Conservation (phyloP, 2,113 vertebrate genomes). For the Calidris pygmaea region DNA sequence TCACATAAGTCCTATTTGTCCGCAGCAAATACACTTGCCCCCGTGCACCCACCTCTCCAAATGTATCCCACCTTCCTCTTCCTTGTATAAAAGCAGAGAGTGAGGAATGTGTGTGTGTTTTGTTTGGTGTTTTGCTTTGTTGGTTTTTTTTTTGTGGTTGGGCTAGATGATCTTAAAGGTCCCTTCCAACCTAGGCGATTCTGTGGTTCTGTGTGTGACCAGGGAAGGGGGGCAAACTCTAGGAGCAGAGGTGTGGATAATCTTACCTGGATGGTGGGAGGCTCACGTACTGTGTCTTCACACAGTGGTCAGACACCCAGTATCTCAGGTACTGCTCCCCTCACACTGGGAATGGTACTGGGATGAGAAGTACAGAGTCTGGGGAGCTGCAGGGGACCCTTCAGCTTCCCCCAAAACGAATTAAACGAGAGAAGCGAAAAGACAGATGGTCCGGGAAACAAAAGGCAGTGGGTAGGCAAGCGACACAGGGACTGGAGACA, state of each 20-base stretch:
- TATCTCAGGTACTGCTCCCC: neutral
- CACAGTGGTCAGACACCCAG: neutral
- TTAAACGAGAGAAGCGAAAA: neutral
- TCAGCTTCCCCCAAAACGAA: neutral
- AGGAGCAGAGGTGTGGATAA: neutral
- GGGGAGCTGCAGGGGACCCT: neutral
- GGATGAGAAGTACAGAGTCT: neutral
- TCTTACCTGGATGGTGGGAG: neutral
- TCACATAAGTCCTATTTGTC: neutral
- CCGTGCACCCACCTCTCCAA: neutral
- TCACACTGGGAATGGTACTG: neutral
- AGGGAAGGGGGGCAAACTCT: neutral
- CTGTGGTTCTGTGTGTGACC: too few species aligned
- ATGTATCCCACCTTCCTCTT: neutral
- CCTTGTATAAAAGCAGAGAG: neutral
- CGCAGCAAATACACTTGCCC: neutral
- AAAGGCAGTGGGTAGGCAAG: neutral
- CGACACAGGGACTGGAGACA: neutral
- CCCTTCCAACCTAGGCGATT: too few species aligned
- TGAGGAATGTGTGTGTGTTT: neutral
- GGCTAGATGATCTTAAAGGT: too few species aligned
- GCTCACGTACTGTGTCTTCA: fast-evolving
- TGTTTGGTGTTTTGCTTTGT: too few species aligned
- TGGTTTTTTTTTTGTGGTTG: too few species aligned
- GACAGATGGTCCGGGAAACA: neutral